These are phyloP conservation scores for Antheraea assamensis DNA, from an alignment of 2,888 invertebrate genomes.

Conservation along the genomic window DNA sequence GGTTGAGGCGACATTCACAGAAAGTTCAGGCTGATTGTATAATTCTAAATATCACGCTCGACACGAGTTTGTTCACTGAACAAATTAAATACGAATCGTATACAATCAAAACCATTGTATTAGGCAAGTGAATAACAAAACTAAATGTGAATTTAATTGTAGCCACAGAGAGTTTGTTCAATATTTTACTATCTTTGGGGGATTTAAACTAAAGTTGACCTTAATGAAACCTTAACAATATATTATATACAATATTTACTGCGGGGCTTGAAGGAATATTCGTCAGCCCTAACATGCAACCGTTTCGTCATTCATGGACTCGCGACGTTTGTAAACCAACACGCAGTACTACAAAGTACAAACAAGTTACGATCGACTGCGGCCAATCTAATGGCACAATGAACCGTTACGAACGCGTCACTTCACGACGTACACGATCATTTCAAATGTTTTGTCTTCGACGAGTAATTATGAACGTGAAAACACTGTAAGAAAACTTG, in stretches of 20 bases:
- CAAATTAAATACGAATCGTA: too few relatives aligned
- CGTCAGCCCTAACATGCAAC: neutral
- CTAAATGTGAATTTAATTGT: too few relatives aligned
- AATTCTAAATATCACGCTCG: neutral
- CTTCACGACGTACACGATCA: neutral
- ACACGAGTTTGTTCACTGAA: too few relatives aligned
- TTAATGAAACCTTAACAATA: too few relatives aligned
- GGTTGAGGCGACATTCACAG: neutral
- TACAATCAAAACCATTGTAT: too few relatives aligned
- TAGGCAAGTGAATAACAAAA: too few relatives aligned
- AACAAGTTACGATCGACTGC: constrained; percentile 6
- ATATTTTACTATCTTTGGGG: too few relatives aligned
- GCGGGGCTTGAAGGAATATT: neutral
- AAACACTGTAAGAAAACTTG: neutral
- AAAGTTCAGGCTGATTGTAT: neutral
- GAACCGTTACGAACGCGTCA: neutral
- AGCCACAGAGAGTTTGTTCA: too few relatives aligned
- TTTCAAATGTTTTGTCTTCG: neutral
- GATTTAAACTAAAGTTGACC: too few relatives aligned
- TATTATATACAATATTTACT: neutral
- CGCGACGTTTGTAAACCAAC: constrained; percentile 6
- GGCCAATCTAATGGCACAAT: constrained; percentile 3
- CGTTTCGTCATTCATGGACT: neutral
- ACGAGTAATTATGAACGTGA: neutral
- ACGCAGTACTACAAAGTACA: constrained; percentile 6